Base-by-base conservation (phyloP, 2,888 invertebrate genomes). In the Lucinisca nassula region DNA sequence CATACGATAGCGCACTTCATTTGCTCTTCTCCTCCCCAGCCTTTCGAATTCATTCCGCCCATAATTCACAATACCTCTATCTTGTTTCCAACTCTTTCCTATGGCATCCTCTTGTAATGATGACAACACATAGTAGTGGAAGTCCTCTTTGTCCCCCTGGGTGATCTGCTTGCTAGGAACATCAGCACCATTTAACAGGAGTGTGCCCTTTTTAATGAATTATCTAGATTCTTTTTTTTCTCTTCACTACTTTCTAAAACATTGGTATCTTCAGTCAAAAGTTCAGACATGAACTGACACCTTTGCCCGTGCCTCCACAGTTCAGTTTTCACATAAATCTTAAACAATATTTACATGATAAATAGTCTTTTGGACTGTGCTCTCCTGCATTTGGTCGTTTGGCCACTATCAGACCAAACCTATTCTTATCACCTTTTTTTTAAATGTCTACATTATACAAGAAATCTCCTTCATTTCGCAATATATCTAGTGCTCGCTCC, bases 391-490 rank as follows among this genome's bases (percentile, higher is more conserved):
- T 4, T 74, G 79, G 79, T 51, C 80, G 27, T 55, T 70, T 74
- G 4, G 84, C 73, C 12, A 80, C 58, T 37, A 84, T 84, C 8
- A 84, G 35, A 37, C 40, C 37, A 49, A 27, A 70, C n/a, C 55
- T 27, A 21, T 76, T 30, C 27, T 38, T 49, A 3, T 27, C 27
- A 55, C 8, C 40, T 14, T 55, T 55, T 76, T 84, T 79, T n/a
- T 80, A 38, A 17, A 80, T 40, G 12, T 76, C 80, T 17, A 80
- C 51, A 32, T 76, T 84, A 27, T 79, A 58, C 17, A 84, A 35
- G 76, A 84, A 84, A 38, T 84, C 84, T 0, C 84, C 84, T 55
- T 80, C 70, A 84, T 84, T 84, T 51, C 80, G 38, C 12, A 84
- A 51, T 17, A 37, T 21, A 76, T 84, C 75, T 27, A 80, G 37